Evolutionary conservation across 2,113 vertebrate genomes (phyloP).

Genomic region (Nyctereutes procyonoides): DNA sequence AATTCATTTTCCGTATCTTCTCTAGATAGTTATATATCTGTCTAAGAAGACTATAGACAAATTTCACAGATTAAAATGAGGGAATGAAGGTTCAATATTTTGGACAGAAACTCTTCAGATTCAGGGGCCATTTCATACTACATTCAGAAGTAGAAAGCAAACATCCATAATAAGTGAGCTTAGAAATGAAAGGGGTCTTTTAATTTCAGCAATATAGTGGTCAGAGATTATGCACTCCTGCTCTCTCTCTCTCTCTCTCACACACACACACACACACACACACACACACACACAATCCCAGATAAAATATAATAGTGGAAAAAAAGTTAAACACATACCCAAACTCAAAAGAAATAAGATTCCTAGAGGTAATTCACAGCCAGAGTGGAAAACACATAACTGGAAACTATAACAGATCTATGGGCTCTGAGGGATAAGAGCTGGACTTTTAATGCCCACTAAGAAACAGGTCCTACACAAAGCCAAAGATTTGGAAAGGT

Average conservation of each 20-base stretch:
- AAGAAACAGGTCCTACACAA: background rate
- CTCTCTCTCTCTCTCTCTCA: too few species aligned
- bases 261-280: too few species aligned
- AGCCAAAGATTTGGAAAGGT: background rate
- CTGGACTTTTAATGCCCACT: background rate
- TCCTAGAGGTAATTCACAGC: background rate
- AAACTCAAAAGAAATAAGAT: slow-evolving; percentile 51
- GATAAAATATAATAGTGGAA: slow-evolving; percentile 5
- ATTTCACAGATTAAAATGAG: background rate
- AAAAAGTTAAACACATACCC: background rate
- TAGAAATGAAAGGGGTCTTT: background rate
- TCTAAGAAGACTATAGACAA: background rate
- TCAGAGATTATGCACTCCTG: background rate
- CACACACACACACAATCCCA: background rate
- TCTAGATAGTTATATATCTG: background rate
- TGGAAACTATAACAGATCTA: background rate
- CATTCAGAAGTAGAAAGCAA: background rate
- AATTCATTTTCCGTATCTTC: background rate
- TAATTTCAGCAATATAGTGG: background rate
- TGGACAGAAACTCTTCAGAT: background rate
- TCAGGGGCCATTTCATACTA: background rate
- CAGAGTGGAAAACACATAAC: background rate
- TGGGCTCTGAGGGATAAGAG: background rate
- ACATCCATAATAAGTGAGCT: background rate
- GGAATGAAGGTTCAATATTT: background rate